Base-by-base conservation (phyloP, 2,797 vertebrate genomes). In the Myotis findleyi region DNA sequence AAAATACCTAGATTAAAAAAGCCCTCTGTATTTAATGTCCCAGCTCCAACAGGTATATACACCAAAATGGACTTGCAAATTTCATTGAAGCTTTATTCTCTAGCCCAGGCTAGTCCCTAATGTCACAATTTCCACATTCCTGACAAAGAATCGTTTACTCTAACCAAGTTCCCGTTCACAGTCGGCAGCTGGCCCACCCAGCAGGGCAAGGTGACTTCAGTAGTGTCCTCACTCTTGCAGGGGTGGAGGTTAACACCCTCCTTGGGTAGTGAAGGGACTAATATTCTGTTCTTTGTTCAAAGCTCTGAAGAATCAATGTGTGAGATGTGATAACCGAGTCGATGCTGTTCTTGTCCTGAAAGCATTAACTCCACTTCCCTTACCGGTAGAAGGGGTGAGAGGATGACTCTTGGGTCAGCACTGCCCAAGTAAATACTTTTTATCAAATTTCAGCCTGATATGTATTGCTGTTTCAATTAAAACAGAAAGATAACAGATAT, bases 1-100 rank as follows among this genome's bases (percentile, higher is more conserved):
- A 76, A 97, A 98, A 97, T 95, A 62, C 71, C 84, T 94, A 93
- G 95, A 96, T 97, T 96, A 98, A 98, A 98, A 98, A 98, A 98
- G 66, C 72, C n/a, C 90, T 41, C 82, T 83, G 57, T 89, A 97
- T 91, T 44, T 98, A 97, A 98, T 94, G 96, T 97, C 97, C 59
- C 90, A 94, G 62, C 93, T 97, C 93, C 97, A 97, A 98, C 98
- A 94, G 83, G 47, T 95, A 51, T 91, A 97, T 95, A 96, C 96
- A 97, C 97, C 94, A 98, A 97, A 98, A 93, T 51, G 6, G 94
- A 98, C 88, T 97, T 97, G 97, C 95, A 96, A 97, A 97, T 97
- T 95, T 97, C 83, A 94, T 92, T 87, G 95, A 98, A 87, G 77
- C 83, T 95, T 97, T 96, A 84, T 94, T 95, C 93, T 97, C 85